A percentile compares a stretch with the other conserved stretches of the same genome.
Conservation (phyloP, 2,888 invertebrate genomes). For the Aporophyla lueneburgensis region DNA sequence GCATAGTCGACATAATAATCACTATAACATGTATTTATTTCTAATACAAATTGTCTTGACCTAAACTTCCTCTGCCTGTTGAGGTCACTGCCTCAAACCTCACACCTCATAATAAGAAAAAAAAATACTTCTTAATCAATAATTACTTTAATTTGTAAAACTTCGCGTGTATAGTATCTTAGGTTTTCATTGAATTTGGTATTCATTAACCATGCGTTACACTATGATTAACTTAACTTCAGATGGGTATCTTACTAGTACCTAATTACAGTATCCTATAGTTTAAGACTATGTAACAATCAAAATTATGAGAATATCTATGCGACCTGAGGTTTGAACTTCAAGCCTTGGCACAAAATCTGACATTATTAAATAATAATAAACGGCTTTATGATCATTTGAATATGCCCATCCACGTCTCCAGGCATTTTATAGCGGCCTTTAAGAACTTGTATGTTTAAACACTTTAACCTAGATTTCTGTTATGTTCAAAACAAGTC, state of each 20-base stretch:
- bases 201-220: conserved; percentile 41
- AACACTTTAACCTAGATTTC: neutral
- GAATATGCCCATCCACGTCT: conserved; percentile 19
- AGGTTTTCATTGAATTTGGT: conserved; percentile 39
- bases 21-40: neutral
- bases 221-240: conserved; percentile 49
- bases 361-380: conserved; percentile 6
- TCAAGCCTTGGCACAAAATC: conserved; percentile 60
- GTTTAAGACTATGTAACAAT: conserved; percentile 46
- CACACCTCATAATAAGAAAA: conserved; percentile 23
- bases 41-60: neutral
- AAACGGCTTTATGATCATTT: conserved; percentile 6
- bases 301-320: conserved; percentile 57
- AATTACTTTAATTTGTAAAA: conserved; percentile 35
- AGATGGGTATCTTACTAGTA: conserved; percentile 50
- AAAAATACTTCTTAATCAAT: conserved; percentile 25
- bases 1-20: neutral
- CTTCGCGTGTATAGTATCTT: conserved; percentile 55
- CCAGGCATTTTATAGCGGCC: neutral
- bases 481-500: neutral
- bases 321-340: conserved; percentile 58
- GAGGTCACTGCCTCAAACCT: neutral
- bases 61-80: conserved; percentile 8
- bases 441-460: neutral
- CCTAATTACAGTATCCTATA: conserved; percentile 44